These are phyloP conservation scores for Poeciliopsis retropinna DNA, from an alignment of 2,113 vertebrate species.

Conservation along the genomic window DNA sequence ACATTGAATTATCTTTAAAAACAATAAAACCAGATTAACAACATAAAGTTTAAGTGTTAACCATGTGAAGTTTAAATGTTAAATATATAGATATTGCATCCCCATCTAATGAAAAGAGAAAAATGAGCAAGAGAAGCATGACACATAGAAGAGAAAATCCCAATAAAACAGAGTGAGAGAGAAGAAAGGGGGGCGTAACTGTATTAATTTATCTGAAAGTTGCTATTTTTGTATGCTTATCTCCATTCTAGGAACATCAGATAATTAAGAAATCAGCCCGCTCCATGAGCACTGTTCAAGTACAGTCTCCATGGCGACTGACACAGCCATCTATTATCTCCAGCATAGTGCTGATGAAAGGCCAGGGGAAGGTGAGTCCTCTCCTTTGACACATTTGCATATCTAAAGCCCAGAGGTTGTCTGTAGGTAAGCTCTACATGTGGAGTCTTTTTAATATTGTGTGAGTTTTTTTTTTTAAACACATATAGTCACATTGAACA, in stretches of 20 bases:
- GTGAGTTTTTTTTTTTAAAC: neutral
- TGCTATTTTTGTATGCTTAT: slow-evolving; percentile 6
- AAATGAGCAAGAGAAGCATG: neutral
- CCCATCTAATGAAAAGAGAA: neutral
- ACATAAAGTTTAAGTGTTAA: neutral
- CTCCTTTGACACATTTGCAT: slow-evolving; percentile 28
- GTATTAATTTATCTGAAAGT: neutral
- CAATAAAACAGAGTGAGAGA: neutral
- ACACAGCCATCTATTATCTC: slow-evolving; percentile 97
- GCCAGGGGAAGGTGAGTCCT: slow-evolving; percentile 93
- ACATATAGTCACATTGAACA: neutral
- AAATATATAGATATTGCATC: neutral
- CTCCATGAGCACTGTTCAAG: slow-evolving; percentile 93
- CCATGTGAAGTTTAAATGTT: neutral
- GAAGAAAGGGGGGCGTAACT: neutral
- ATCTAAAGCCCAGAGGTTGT: slow-evolving; percentile 9
- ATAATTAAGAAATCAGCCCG: slow-evolving; percentile 94
- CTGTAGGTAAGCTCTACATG: neutral
- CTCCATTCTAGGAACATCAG: slow-evolving; percentile 87
- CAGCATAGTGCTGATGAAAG: slow-evolving; percentile 97
- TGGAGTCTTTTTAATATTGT: neutral
- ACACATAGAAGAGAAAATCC: neutral
- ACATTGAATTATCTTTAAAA: too few relatives aligned
- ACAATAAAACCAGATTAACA: neutral
- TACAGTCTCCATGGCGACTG: slow-evolving; percentile 96